phyloP scores from a whole-genome alignment of 2,797 vertebrate species.

The Holocentrus rufus region DNA sequence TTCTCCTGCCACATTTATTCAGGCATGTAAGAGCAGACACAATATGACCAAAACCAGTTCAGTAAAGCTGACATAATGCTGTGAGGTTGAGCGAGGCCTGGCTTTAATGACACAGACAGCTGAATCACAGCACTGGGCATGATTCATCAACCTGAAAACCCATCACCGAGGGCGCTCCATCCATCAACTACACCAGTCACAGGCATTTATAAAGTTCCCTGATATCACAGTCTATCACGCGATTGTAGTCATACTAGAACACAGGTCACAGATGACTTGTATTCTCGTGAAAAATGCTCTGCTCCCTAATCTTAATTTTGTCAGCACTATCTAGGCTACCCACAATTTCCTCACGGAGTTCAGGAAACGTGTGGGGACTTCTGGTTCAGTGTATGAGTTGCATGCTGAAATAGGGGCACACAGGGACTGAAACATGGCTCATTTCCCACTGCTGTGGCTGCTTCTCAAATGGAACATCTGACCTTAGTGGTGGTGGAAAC shows the following conservation, averaged over 20 bases:
- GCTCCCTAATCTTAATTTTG: background rate
- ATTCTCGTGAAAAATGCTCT: slow-evolving; percentile 7
- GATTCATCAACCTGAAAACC: slow-evolving; percentile 56
- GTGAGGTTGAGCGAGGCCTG: background rate
- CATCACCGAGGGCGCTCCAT: slow-evolving; percentile 35
- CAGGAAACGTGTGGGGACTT: slow-evolving; percentile 21
- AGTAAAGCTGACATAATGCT: slow-evolving; percentile 24
- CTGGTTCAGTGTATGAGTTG: slow-evolving; percentile 25
- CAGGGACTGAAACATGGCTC: slow-evolving; percentile 42
- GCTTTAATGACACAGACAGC: slow-evolving; percentile 25
- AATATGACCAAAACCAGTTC: background rate
- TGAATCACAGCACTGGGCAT: slow-evolving; percentile 54
- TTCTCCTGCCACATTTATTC: slow-evolving; percentile 1
- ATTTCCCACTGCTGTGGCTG: slow-evolving; percentile 46
- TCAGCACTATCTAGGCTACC: slow-evolving; percentile 1
- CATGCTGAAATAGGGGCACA: slow-evolving; percentile 40
- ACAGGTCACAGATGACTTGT: slow-evolving; percentile 25
- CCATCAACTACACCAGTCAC: slow-evolving; percentile 25
- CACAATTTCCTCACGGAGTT: slow-evolving; percentile 16
- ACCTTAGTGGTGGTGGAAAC: slow-evolving; percentile 53
- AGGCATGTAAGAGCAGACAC: background rate
- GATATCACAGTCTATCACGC: slow-evolving; percentile 25
- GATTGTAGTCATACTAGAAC: slow-evolving; percentile 20
- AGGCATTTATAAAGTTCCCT: slow-evolving; percentile 27
- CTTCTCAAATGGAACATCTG: slow-evolving; percentile 53